phyloP scores from a whole-genome alignment of 2,888 invertebrate genomes.

The Ctena decussata region DNA sequence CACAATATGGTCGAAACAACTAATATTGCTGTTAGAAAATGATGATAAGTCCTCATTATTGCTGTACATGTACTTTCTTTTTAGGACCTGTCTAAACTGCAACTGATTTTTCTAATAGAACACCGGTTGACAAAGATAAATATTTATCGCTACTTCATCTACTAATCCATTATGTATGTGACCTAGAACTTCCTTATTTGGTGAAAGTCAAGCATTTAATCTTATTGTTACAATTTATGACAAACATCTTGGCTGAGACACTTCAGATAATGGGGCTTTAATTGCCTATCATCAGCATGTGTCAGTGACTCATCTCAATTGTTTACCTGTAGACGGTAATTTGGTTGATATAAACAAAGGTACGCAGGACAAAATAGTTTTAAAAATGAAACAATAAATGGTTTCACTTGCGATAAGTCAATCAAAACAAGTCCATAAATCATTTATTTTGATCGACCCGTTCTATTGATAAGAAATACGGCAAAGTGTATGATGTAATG shows the following conservation, averaged over 20 bases:
- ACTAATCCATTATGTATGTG: neutral
- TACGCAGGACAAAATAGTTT: neutral
- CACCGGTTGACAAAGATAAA: neutral
- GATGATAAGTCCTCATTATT: neutral
- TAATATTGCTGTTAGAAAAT: neutral
- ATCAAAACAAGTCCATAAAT: too few relatives aligned
- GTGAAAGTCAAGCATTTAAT: neutral
- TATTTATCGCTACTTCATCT: neutral
- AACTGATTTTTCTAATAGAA: neutral
- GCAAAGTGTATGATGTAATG: neutral
- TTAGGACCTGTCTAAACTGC: neutral
- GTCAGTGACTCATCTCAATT: neutral
- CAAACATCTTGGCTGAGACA: neutral
- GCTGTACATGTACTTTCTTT: too few relatives aligned
- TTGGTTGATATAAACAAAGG: neutral
- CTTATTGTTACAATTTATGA: neutral
- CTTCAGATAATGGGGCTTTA: neutral
- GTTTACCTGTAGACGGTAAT: neutral
- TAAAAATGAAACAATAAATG: too few relatives aligned
- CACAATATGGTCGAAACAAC: neutral
- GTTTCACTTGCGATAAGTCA: too few relatives aligned
- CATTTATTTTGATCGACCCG: too few relatives aligned
- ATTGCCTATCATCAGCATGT: neutral
- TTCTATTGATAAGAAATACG: too few relatives aligned
- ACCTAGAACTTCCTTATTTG: conserved; percentile 1